phyloP scores from a whole-genome alignment of 2,113 vertebrate species.

The Phodopus roborovskii region DNA sequence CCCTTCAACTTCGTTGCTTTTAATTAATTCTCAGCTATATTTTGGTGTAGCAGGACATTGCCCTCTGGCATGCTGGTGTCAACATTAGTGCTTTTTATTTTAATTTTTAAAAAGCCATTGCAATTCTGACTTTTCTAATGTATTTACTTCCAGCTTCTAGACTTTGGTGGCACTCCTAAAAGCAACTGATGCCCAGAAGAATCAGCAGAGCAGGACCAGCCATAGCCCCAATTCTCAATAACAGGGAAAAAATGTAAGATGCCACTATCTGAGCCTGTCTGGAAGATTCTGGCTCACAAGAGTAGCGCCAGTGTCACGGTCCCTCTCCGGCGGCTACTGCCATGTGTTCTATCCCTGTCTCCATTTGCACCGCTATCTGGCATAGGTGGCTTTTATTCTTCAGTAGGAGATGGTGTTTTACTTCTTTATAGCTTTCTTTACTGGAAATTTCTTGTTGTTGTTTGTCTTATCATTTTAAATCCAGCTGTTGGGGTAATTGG shows the following conservation, averaged over 20 bases:
- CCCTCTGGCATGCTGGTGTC: constrained; percentile 53
- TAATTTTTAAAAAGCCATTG: constrained; percentile 40
- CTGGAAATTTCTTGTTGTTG: constrained; percentile 69
- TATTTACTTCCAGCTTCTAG: constrained; percentile 62
- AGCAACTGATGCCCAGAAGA: neutral
- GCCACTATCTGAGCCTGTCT: neutral
- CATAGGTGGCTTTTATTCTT: constrained; percentile 70
- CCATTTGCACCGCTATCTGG: constrained; percentile 38
- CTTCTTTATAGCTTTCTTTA: constrained; percentile 69
- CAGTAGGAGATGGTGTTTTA: constrained; percentile 72
- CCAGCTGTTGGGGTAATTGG: constrained; percentile 69
- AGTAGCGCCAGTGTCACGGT: neutral
- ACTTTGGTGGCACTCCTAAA: neutral
- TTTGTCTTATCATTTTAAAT: constrained; percentile 15
- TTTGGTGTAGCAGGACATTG: constrained; percentile 65
- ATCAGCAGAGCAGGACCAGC: neutral
- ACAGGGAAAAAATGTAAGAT: neutral
- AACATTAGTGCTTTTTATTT: constrained; percentile 72
- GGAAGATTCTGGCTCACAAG: neutral
- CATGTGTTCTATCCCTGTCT: constrained; percentile 69
- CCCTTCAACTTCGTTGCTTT: constrained; percentile 52
- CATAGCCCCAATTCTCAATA: neutral
- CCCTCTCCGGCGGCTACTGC: constrained; percentile 57
- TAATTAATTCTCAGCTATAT: constrained; percentile 40
- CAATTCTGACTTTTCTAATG: constrained; percentile 25